These are phyloP conservation scores for Thalpophila matura DNA, from an alignment of 2,888 invertebrate genomes.

Conservation along the genomic window DNA sequence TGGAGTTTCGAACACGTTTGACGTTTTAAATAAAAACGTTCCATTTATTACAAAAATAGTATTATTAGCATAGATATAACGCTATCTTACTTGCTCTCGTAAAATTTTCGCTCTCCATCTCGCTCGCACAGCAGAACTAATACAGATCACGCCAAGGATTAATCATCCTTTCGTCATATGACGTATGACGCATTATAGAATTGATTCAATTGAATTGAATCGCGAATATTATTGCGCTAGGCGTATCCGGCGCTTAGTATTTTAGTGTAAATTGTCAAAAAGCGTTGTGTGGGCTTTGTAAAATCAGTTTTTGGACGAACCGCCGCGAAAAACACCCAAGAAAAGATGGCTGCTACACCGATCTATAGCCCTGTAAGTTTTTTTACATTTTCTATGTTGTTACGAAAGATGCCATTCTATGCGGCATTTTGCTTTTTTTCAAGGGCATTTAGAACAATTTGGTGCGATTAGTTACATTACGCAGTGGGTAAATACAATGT, in stretches of 20 bases:
- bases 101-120: neutral
- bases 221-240: slow-evolving; percentile 68
- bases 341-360: slow-evolving; percentile 78
- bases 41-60: rapidly evolving
- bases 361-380: slow-evolving; percentile 85
- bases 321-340: slow-evolving; percentile 44
- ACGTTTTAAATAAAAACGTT: slow-evolving; percentile 37
- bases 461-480: slow-evolving; percentile 65
- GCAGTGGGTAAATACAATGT: slow-evolving; percentile 70
- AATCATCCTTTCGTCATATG: slow-evolving; percentile 75
- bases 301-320: slow-evolving; percentile 42
- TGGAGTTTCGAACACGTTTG: slow-evolving; percentile 51
- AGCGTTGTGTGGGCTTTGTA: slow-evolving; percentile 55
- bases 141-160: slow-evolving; percentile 52
- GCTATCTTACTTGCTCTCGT: slow-evolving; percentile 27
- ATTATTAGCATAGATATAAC: slow-evolving; percentile 15
- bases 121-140: slow-evolving; percentile 27
- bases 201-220: slow-evolving; percentile 71
- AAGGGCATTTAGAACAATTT: slow-evolving; percentile 79
- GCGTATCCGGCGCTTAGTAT: slow-evolving; percentile 71
- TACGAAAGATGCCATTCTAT: slow-evolving; percentile 52
- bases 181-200: slow-evolving; percentile 81
- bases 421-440: slow-evolving; percentile 65
- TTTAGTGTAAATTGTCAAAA: slow-evolving; percentile 65
- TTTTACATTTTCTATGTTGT: slow-evolving; percentile 39